Conservation (phyloP, 2,113 vertebrate genomes). For the Salminus brasiliensis region DNA sequence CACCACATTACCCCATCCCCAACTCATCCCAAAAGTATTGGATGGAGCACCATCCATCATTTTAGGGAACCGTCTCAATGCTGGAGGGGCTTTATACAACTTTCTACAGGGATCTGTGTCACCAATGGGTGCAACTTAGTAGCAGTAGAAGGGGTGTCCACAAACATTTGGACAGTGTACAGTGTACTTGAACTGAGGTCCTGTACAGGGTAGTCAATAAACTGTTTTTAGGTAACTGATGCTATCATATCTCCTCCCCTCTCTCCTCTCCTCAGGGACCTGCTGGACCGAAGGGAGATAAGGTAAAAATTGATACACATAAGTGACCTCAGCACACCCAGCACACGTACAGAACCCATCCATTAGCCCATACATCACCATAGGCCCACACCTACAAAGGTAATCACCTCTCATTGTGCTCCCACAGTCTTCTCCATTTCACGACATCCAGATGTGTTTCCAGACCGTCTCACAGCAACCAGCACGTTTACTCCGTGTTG, state of each 20-base stretch:
- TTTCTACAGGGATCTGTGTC: too few species aligned
- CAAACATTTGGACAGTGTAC: too few species aligned
- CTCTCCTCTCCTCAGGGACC: conserved; percentile 78
- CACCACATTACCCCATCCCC: too few species aligned
- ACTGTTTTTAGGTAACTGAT: not conserved
- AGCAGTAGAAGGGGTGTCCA: too few species aligned
- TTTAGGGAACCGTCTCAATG: too few species aligned
- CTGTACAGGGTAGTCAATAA: not conserved
- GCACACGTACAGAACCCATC: not conserved
- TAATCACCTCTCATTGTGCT: not conserved
- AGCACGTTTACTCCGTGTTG: conserved; percentile 18
- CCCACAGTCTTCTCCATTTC: conserved; percentile 8
- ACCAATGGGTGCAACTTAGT: too few species aligned
- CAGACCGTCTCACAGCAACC: conserved; percentile 33
- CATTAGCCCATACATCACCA: not conserved
- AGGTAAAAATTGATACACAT: conserved; percentile 78
- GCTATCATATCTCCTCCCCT: conserved; percentile 16
- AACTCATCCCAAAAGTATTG: too few species aligned
- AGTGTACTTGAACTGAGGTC: not conserved
- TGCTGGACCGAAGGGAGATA: conserved; percentile 90
- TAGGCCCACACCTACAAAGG: not conserved
- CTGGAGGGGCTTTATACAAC: too few species aligned
- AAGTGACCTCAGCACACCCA: conserved; percentile 10
- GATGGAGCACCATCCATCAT: too few species aligned
- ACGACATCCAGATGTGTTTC: conserved; percentile 41